Base-by-base conservation (phyloP, 2,113 vertebrate genomes). In the Heliornis fulica region DNA sequence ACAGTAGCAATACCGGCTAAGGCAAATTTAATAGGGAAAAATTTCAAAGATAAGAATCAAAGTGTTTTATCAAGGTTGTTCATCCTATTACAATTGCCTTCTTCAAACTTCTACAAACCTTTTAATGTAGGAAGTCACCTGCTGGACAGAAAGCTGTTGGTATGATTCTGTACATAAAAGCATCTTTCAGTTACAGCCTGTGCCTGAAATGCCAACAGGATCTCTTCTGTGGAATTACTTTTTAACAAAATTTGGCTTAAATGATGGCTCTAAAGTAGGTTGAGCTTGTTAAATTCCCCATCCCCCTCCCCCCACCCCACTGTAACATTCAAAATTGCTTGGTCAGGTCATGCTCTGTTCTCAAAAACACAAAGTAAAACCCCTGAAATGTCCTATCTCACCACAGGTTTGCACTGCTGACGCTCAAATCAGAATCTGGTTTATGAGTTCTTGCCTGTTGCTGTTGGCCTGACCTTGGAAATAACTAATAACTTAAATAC, bases 1-100 rank as follows among this genome's bases (percentile, higher is more conserved):
- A 90, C 68, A 65, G 77, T 72, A 88, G 53, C 56, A 87, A 69
- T 54, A 66, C 48, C 89, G 83, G 60, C 60, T 46, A 85, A 81
- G 60, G 85, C 40, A 87, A 90, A 89, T 43, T 60, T 75, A 93
- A 93, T 45, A 79, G 36, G 48, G 36, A 81, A 94, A 88, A 66
- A 69, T 8, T 84, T 96, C 87, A 96, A 97, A 97, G 91, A 83
- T 79, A 81, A 71, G 71, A 93, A 97, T 97, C 97, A 93, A 97
- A 96, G 90, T 2, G 0, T 83, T 97, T 92, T 93, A 94, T 94
- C 93, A 94, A 94, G 85, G 97, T 93, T 96, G 90, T 93, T 97
- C 96, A 89, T 96, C 87, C 93, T 82, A 76, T 96, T 96, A 94
- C 40, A 51, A 71, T 72, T 82, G 79, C 61, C 15, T n/a, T n/a